A percentile compares a stretch with the other conserved stretches of the same genome.
phyloP scores from a whole-genome alignment of 2,888 invertebrate species.

The Parnassius orleans region DNA sequence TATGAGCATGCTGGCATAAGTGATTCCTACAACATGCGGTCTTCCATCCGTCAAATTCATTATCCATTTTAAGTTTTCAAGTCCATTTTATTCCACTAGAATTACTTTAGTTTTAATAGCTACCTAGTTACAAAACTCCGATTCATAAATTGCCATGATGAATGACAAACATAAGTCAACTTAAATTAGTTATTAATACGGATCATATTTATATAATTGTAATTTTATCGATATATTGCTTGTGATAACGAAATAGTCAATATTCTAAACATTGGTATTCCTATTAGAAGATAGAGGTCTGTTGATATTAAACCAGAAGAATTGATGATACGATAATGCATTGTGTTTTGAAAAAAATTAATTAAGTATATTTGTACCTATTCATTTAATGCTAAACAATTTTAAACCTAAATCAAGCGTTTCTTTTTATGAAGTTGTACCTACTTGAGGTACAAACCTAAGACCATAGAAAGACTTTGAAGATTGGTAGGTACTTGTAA shows the following conservation, averaged over 20 bases:
- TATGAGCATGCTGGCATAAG: constrained; percentile 20
- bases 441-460: too few relatives aligned
- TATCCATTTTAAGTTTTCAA: constrained; percentile 20
- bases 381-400: background rate
- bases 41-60: constrained; percentile 25
- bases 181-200: constrained; percentile 8
- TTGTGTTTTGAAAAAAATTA: too few relatives aligned
- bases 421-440: too few relatives aligned
- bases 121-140: constrained; percentile 1
- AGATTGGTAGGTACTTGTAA: too few relatives aligned
- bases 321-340: constrained; percentile 1
- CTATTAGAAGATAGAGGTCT: constrained; percentile 16
- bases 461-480: too few relatives aligned
- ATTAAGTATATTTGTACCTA: background rate
- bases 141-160: constrained; percentile 10
- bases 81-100: constrained; percentile 26
- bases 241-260: constrained; percentile 27
- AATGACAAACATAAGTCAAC: constrained; percentile 4
- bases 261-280: constrained; percentile 20
- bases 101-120: constrained; percentile 20
- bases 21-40: constrained; percentile 26
- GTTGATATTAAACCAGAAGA: constrained; percentile 15
- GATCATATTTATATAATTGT: constrained; percentile 7
- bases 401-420: background rate
- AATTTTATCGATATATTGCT: constrained; percentile 21